Conservation (phyloP, 2,113 vertebrate species). For the Triplophysa dalaica region DNA sequence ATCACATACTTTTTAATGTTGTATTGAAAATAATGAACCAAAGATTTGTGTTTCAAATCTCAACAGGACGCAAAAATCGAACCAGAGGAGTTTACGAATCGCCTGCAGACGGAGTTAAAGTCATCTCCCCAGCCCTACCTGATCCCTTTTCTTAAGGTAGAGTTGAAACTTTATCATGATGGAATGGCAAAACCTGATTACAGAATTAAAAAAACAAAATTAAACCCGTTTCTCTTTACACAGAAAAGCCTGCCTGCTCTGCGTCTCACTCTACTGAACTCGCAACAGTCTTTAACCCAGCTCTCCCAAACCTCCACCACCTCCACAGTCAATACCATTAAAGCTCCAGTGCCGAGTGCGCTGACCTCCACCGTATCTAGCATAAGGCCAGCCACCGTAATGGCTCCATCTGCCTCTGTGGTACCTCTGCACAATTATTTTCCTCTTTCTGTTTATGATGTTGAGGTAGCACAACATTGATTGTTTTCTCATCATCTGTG, state of each 20-base stretch:
- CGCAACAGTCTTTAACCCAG: slow-evolving; percentile 80
- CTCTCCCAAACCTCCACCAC: slow-evolving; percentile 71
- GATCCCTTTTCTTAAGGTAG: slow-evolving; percentile 88
- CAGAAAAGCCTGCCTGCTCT: slow-evolving; percentile 88
- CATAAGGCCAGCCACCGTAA: slow-evolving; percentile 70
- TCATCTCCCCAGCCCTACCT: slow-evolving; percentile 89
- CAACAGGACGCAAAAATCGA: slow-evolving; percentile 86
- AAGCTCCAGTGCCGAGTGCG: slow-evolving; percentile 61
- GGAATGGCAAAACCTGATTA: background rate
- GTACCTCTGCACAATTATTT: slow-evolving; percentile 67
- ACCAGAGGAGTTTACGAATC: slow-evolving; percentile 86
- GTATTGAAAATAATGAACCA: background rate
- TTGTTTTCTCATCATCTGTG: background rate
- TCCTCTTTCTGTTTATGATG: background rate
- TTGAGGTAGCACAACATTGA: background rate
- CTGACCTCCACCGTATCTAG: slow-evolving; percentile 71
- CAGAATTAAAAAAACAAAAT: background rate
- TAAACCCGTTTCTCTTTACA: background rate
- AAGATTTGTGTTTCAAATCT: background rate
- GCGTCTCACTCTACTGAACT: slow-evolving; percentile 83
- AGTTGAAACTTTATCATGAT: background rate
- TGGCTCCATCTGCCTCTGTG: slow-evolving; percentile 72
- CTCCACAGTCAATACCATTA: slow-evolving; percentile 43
- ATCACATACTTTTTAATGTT: background rate
- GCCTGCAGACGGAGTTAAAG: slow-evolving; percentile 85